A percentile compares a stretch with the other conserved stretches of the same genome.
Conservation (phyloP, 2,797 vertebrate genomes). For the Eulemur rubriventer region DNA sequence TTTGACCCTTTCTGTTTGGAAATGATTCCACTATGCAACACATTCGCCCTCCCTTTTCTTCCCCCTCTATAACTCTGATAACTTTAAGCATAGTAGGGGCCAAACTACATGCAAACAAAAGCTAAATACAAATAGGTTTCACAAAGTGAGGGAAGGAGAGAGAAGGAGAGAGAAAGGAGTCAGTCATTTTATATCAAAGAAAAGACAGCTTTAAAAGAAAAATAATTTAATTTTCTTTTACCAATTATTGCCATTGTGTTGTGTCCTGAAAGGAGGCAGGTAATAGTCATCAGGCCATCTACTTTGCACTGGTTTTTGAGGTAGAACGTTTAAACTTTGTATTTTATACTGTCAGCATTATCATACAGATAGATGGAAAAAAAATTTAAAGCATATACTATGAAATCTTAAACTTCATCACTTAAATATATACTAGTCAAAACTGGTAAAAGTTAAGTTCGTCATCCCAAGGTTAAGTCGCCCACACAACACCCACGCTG, state of each 20-base stretch:
- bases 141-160: background rate
- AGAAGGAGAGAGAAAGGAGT: background rate
- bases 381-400: background rate
- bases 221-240: background rate
- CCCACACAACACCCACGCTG: constrained; percentile 55
- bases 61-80: background rate
- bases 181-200: background rate
- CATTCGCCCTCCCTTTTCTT: too few species aligned
- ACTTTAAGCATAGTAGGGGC: background rate
- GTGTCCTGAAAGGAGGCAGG: background rate
- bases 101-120: background rate
- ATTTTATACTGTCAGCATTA: background rate
- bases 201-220: background rate
- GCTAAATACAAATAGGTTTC: background rate
- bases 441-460: constrained; percentile 6
- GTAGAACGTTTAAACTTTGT: background rate
- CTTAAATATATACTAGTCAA: background rate
- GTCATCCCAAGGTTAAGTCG: constrained; percentile 10
- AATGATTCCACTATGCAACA: background rate
- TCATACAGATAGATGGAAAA: background rate
- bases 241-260: background rate
- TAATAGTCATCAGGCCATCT: fast-evolving
- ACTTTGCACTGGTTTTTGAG: too few species aligned
- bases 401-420: background rate
- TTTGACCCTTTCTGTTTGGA: background rate